Evolutionary conservation across 1,140 invertebrate genomes (phyloP).

Genomic region (Agrypnia vestita): DNA sequence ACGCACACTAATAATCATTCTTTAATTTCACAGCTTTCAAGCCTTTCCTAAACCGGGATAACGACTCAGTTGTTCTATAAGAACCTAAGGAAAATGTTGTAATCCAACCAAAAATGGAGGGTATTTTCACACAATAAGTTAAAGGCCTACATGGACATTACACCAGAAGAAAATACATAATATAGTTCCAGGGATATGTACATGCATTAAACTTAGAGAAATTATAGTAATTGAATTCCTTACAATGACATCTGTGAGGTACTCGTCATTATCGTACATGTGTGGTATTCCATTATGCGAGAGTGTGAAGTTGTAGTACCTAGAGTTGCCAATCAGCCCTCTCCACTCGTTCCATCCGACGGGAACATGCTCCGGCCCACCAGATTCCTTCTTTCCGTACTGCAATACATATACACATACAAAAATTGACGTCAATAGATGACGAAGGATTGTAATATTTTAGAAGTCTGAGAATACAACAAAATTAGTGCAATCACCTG

Average conservation of each 20-base stretch:
- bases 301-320: conserved; percentile 91
- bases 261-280: conserved; percentile 78
- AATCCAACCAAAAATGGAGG: too few species aligned
- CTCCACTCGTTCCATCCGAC: conserved; percentile 88
- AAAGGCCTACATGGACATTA: too few species aligned
- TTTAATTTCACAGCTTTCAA: too few species aligned
- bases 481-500: neutral
- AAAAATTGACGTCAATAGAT: too few species aligned
- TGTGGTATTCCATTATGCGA: conserved; percentile 84
- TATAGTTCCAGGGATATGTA: too few species aligned
- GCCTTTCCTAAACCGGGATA: too few species aligned
- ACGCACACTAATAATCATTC: too few species aligned
- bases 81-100: too few species aligned
- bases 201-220: neutral
- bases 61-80: too few species aligned
- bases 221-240: conserved; percentile 65
- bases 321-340: conserved; percentile 87
- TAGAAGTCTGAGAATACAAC: neutral
- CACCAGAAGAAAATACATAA: too few species aligned
- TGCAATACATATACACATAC: conserved; percentile 65
- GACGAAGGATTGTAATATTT: too few species aligned
- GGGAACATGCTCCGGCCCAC: conserved; percentile 80
- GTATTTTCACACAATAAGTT: too few species aligned
- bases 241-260: conserved; percentile 91
- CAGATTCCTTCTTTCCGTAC: conserved; percentile 76